phyloP scores from a whole-genome alignment of 2,113 vertebrate species.

The Brachypodius melanocephalos region DNA sequence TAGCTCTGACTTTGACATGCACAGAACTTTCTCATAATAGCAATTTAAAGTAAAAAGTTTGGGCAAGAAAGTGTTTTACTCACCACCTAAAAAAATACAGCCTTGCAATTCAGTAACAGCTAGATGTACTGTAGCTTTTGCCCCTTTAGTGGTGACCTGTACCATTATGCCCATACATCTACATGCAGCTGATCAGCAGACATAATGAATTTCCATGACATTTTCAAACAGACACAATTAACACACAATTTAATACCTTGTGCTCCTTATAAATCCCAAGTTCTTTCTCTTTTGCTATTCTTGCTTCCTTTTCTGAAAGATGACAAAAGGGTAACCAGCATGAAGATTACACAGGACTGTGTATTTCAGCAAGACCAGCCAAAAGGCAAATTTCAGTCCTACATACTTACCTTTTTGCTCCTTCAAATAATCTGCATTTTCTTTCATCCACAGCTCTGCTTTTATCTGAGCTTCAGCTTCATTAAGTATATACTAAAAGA shows the following conservation, averaged over 20 bases:
- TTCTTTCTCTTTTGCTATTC: conserved; percentile 93
- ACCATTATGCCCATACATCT: background rate
- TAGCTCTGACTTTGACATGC: conserved; percentile 1
- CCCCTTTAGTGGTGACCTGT: background rate
- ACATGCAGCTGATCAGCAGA: background rate
- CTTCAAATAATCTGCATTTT: conserved; percentile 93
- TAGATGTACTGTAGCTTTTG: background rate
- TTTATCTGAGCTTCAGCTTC: conserved; percentile 90
- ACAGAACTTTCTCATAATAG: conserved; percentile 1
- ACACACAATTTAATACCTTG: conserved; percentile 79
- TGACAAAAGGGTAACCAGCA: background rate
- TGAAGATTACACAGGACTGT: conserved; percentile 38
- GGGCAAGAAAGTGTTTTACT: conserved; percentile 6
- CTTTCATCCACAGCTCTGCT: conserved; percentile 93
- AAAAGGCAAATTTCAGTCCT: conserved; percentile 16
- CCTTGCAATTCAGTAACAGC: background rate
- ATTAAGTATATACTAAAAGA: conserved; percentile 88
- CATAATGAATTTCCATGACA: background rate
- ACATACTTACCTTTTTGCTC: conserved; percentile 87
- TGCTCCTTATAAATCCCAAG: conserved; percentile 94
- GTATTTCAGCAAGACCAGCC: background rate
- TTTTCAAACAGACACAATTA: conserved; percentile 31
- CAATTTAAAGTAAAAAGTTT: background rate
- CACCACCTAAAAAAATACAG: background rate
- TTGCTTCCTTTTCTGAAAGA: conserved; percentile 90